Conservation (phyloP, 2,113 vertebrate genomes). For the Rostratula benghalensis region DNA sequence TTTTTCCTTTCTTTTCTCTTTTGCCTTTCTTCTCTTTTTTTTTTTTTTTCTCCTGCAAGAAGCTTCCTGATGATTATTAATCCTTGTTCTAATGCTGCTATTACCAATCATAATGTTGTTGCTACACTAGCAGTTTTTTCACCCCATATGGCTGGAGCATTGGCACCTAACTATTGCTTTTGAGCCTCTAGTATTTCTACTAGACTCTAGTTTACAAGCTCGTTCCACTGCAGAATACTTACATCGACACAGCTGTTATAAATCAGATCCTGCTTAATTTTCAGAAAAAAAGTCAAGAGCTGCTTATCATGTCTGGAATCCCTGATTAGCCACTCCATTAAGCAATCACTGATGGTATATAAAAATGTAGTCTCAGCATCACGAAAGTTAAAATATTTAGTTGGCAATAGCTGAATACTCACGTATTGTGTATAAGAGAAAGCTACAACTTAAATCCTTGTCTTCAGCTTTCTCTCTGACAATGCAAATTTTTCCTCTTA, state of each 20-base stretch:
- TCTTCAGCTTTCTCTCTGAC: background rate
- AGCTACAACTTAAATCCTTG: background rate
- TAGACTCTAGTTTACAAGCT: background rate
- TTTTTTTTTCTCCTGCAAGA: background rate
- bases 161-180: background rate
- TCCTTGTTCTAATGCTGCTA: background rate
- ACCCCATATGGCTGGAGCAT: background rate
- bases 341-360: background rate
- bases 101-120: background rate
- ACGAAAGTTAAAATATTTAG: background rate
- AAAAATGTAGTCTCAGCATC: background rate
- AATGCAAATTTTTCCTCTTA: background rate
- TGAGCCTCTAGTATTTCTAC: background rate
- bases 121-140: background rate
- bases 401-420: background rate
- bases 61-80: background rate
- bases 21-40: background rate
- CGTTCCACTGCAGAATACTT: background rate
- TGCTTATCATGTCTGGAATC: background rate
- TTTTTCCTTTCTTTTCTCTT: background rate
- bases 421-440: background rate
- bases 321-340: background rate
- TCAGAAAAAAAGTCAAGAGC: background rate
- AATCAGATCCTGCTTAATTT: background rate
- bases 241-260: background rate